Conservation (phyloP, 2,888 invertebrate genomes). For the Didymodactylos carnosus region DNA sequence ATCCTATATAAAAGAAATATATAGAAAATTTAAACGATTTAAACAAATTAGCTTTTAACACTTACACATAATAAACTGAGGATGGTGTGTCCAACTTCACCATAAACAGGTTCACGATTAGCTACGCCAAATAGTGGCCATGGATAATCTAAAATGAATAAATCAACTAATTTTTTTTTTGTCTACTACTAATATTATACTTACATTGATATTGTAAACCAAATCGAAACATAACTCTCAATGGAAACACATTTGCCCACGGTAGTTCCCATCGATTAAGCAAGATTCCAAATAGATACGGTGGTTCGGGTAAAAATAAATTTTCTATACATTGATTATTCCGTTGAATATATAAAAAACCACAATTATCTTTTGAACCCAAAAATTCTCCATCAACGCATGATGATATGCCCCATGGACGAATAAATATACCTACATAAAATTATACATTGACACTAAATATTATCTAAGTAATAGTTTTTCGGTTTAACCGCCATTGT, state of each 20-base stretch:
- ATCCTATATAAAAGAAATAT: slow-evolving; percentile 38
- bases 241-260: slow-evolving; percentile 56
- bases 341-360: slow-evolving; percentile 58
- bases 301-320: slow-evolving; percentile 49
- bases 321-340: slow-evolving; percentile 61
- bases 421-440: neutral
- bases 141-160: slow-evolving; percentile 49
- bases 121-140: slow-evolving; percentile 58
- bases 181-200: slow-evolving; percentile 15
- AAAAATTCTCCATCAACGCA: no score
- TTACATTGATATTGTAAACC: slow-evolving; percentile 58
- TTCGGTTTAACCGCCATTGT: no score
- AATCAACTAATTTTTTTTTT: no score
- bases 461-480: no score
- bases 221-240: slow-evolving; percentile 51
- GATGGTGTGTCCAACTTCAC: slow-evolving; percentile 65
- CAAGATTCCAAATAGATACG: slow-evolving; percentile 55
- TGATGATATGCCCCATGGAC: neutral
- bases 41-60: neutral
- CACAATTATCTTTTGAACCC: slow-evolving; percentile 44
- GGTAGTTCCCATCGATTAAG: slow-evolving; percentile 47
- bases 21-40: neutral
- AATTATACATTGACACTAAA: no score
- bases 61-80: slow-evolving; percentile 54
- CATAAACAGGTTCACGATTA: slow-evolving; percentile 55